phyloP scores from a whole-genome alignment of 1,140 invertebrate genomes.

The Heliothis virescens region DNA sequence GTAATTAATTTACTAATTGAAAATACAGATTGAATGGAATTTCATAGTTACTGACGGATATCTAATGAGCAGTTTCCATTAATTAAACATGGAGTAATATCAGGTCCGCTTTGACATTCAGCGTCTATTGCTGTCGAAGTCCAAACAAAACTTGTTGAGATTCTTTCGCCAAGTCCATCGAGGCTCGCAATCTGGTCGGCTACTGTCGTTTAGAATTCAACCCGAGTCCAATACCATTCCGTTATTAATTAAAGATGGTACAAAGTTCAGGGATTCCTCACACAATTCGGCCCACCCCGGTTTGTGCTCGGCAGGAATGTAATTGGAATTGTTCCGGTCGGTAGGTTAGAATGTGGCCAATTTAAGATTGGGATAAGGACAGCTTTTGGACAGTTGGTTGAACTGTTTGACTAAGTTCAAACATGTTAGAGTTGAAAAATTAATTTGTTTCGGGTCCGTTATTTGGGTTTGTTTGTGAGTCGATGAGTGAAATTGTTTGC shows the following conservation, averaged over 20 bases:
- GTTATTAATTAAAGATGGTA: slow-evolving; percentile 62
- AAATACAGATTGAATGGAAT: not conserved
- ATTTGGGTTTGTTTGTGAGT: slow-evolving; percentile 25
- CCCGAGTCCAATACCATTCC: slow-evolving; percentile 51
- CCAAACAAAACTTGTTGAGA: slow-evolving; percentile 41
- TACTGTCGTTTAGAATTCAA: slow-evolving; percentile 53
- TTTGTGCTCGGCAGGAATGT: slow-evolving; percentile 64
- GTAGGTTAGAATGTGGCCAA: slow-evolving; percentile 64
- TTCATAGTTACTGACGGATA: not conserved
- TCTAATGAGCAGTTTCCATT: not conserved
- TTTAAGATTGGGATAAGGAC: slow-evolving; percentile 63
- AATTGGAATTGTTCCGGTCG: slow-evolving; percentile 66
- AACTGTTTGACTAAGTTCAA: slow-evolving; percentile 45
- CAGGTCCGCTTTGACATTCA: not conserved
- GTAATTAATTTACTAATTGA: not conserved
- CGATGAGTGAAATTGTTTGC: slow-evolving; percentile 8
- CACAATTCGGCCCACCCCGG: slow-evolving; percentile 54
- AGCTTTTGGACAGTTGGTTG: slow-evolving; percentile 52
- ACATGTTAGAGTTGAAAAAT: slow-evolving; percentile 48
- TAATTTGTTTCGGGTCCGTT: slow-evolving; percentile 30
- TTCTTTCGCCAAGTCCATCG: slow-evolving; percentile 40
- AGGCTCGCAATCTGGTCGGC: slow-evolving; percentile 43
- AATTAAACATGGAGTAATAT: slow-evolving; percentile 7
- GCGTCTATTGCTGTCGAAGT: slow-evolving; percentile 20
- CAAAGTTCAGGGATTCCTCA: slow-evolving; percentile 58